Percentiles rank a stretch among this genome's conserved stretches.
Conservation (phyloP, 2,797 vertebrate species). For the Prunella strophiata region DNA sequence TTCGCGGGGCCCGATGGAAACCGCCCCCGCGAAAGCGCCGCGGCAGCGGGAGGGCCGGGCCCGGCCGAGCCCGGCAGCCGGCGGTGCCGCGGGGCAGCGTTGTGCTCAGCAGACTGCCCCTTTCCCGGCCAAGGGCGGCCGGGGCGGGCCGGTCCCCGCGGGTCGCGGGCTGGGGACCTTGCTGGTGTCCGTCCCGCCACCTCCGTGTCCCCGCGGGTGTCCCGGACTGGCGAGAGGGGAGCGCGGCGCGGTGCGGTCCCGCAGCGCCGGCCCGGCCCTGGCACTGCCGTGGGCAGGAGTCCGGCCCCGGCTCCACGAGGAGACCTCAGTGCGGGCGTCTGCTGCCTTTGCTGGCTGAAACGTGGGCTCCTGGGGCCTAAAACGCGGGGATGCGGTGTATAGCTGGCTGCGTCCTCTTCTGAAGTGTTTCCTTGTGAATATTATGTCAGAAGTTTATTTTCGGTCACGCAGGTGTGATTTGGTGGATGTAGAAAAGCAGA, state of each 20-base stretch:
- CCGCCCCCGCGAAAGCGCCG: neutral
- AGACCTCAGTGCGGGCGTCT: neutral
- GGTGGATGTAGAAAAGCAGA: too few relatives aligned
- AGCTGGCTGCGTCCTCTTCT: neutral
- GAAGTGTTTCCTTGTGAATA: fast-evolving
- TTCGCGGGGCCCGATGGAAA: neutral
- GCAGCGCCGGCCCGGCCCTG: neutral
- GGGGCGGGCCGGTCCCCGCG: neutral
- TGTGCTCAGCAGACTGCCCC: neutral
- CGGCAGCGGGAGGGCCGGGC: neutral
- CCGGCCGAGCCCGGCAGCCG: neutral
- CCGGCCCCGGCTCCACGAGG: neutral
- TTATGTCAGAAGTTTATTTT: fast-evolving
- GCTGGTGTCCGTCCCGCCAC: too few relatives aligned
- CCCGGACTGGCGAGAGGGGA: neutral
- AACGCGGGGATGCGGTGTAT: fast-evolving
- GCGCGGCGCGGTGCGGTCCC: neutral
- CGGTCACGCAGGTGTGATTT: fast-evolving
- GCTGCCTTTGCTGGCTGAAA: neutral
- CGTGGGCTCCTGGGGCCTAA: fast-evolving
- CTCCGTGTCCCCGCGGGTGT: neutral
- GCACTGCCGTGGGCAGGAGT: neutral
- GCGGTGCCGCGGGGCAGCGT: neutral
- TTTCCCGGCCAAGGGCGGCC: neutral
- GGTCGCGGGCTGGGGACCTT: neutral